Base-by-base conservation (phyloP, 2,888 invertebrate genomes). In the Tenthredo livida region DNA sequence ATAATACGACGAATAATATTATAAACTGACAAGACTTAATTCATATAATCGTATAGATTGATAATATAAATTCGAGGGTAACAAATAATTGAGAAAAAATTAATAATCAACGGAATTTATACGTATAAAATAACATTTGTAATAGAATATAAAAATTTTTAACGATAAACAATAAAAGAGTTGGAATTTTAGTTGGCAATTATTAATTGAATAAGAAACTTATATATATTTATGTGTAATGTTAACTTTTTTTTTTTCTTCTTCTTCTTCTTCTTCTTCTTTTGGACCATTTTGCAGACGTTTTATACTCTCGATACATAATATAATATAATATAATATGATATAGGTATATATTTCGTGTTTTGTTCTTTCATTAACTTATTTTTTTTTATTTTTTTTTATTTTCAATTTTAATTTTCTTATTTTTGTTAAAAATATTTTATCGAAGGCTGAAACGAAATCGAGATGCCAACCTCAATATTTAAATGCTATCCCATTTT, bases 231-330 rank as follows among this genome's bases (percentile, higher is more conserved):
- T 25, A 2, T 67, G 25, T 29, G n/a, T n/a, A n/a, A n/a, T n/a
- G n/a, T n/a, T n/a, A n/a, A n/a, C n/a, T 12, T 67, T 12, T 67
- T 29, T 25, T 0, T 21, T 21, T 33, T 12, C 12, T 10, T 21
- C 0, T 43, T 43, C 9, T 43, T 85, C n/a, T 85, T 87, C 78
- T 86, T 85, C 86, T 85, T 85, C 84, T 87, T 25, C 43, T 37
- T 87, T 88, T 88, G 84, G 88, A 89, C 85, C 89, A 86, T 87
- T 85, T 88, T 87, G 88, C 25, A 77, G 75, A 77, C 47, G 29
- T 50, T 73, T 83, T 75, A 58, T 73, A 80, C 65, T 65, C 80
- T 65, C n/a, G n/a, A 70, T 10, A 29, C 70, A 33, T 37, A 33
- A 12, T n/a, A 50, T 50, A 37, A 25, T n/a, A 70, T 37, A 6